Evolutionary conservation across 1,140 invertebrate genomes (phyloP), one percentile per base, ranked within the genome.

Genomic region (Grapholita molesta): DNA sequence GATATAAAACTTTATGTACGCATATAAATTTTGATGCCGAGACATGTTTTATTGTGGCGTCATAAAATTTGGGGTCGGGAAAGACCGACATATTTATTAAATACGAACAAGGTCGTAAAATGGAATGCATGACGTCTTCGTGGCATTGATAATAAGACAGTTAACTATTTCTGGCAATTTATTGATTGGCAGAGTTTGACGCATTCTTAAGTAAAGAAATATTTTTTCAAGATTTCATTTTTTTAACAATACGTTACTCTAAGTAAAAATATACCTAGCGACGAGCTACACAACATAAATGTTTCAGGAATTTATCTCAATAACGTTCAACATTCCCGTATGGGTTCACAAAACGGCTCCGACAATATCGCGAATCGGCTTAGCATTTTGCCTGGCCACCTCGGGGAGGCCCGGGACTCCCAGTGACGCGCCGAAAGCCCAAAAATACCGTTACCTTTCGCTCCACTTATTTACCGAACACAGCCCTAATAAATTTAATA

Each of bases 1-100:
- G 86, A 83, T 89, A 91, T 91, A 91, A 91, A 91, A 91, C 83
- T 91, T 91, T 91, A 91, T 91, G 86, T 89, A 86, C 86, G 86
- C 84, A 85, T 89, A 91, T 91, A 91, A 91, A 90, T 91, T 91
- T 84, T 79, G 83, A 89, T 91, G 88, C 84, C 89, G 89, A 90
- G 89, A 91, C 89, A 91, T 91, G 88, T 90, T 91, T 91, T 91
- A 91, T 88, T 91, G 86, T 89, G 76, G 70, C 77, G 69, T 89
- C 89, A 86, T 91, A 90, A 91, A 91, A 89, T 91, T 89, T 84
- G 79, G 84, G 89, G 85, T 89, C 85, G 88, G 89, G 85, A 89
- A 85, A 88, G 83, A 86, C 86, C 87, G 86, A 89, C 85, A 90
- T 90, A 91, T 91, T 91, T 91, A 91, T 87, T 90, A 91, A 91